phyloP scores from a whole-genome alignment of 1,140 invertebrate species.

The Tachypleus tridentatus region DNA sequence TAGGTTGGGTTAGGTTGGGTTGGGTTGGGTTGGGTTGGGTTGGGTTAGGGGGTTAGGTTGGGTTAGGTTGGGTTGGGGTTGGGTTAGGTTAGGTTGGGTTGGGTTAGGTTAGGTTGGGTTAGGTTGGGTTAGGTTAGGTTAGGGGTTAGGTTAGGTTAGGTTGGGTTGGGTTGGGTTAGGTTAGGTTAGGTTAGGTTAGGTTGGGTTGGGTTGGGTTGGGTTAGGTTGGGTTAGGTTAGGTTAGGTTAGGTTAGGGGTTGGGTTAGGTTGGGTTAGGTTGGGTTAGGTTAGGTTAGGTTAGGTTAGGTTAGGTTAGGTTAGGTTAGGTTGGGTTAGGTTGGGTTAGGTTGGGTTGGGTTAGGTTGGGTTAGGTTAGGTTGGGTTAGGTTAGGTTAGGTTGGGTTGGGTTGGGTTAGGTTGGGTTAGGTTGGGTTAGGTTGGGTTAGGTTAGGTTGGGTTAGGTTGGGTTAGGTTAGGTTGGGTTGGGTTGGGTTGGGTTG shows the following conservation, averaged over 20 bases:
- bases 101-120: constrained; percentile 24
- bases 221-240: constrained; percentile 26
- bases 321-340: constrained; percentile 24
- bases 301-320: constrained; percentile 29
- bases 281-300: constrained; percentile 31
- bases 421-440: constrained; percentile 22
- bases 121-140: constrained; percentile 13
- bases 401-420: constrained; percentile 23
- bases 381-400: constrained; percentile 24
- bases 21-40: constrained; percentile 22
- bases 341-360: constrained; percentile 27
- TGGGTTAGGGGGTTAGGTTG: constrained; percentile 24
- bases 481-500: too few relatives aligned
- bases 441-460: constrained; percentile 18
- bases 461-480: too few relatives aligned
- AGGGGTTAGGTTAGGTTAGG: constrained; percentile 19
- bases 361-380: constrained; percentile 23
- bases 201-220: constrained; percentile 24
- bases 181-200: constrained; percentile 22
- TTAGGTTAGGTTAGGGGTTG: constrained; percentile 31
- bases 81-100: constrained; percentile 20
- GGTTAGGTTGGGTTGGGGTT: constrained; percentile 27
- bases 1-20: constrained; percentile 25
- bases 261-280: constrained; percentile 26
- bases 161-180: constrained; percentile 23